Base-by-base conservation (phyloP, 2,113 vertebrate species). In the Antennarius striatus region DNA sequence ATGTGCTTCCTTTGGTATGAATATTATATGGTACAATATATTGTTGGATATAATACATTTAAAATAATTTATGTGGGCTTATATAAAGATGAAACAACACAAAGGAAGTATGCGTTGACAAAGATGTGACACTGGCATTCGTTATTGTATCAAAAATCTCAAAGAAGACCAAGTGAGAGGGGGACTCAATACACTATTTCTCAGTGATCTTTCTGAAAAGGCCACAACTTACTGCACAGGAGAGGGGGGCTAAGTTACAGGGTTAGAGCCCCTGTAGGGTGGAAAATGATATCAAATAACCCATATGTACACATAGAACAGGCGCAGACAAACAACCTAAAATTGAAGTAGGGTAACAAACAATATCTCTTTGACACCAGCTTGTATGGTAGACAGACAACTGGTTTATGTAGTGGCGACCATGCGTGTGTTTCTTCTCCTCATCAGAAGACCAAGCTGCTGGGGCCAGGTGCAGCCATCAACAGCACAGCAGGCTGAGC, bases 381-480 rank as follows among this genome's bases (percentile, higher is more conserved):
- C 83, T 65, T 74, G 46, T 69, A 58, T 10, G 48, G 43, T 50
- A 22, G 48, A 68, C 74, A 79, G 66, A 82, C 82, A 86, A 78
- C 72, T 88, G 82, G 79, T 72, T 56, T 10, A 55, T 71, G 64
- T 60, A 48, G 64, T 61, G 49, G 68, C 62, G 61, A 56, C 6
- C 16, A 0, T 59, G 48, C 48, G 39, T 29, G 67, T 47, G 61
- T 73, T 71, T 42, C 59, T 78, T 76, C 32, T 59, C 46, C 47
- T 50, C 32, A 53, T 55, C 42, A 65, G 29, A 68, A 10, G n/a
- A 28, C 56, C 56, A 75, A 56, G 17, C 80, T 50, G 67, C 12
- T 30, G 71, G 63, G 71, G 78, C 81, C 86, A 89, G 88, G 81
- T 91, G 89, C 83, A 72, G 75, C 77, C 48, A 56, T 81, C 80